Evolutionary conservation across 2,113 vertebrate genomes (phyloP).

Genomic region (Semicossyphus pulcher): DNA sequence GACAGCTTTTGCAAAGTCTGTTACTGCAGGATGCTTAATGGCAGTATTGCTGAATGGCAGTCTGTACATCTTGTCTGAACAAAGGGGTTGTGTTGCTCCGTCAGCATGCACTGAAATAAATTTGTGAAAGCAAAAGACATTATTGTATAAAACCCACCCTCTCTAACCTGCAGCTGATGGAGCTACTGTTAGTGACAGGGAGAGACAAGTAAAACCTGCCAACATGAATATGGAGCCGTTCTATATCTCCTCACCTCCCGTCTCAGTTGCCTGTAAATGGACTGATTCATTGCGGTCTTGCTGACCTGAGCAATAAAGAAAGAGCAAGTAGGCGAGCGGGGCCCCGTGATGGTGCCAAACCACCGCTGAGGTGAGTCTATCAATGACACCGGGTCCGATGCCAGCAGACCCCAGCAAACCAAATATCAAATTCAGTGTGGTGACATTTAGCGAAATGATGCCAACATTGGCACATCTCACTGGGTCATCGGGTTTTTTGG

Average conservation of each 20-base stretch:
- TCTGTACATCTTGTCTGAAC: constrained; percentile 6
- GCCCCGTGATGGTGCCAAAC: constrained; percentile 27
- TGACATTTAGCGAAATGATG: constrained; percentile 22
- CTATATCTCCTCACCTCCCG: constrained; percentile 1
- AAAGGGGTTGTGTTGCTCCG: not conserved
- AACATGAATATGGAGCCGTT: constrained; percentile 8
- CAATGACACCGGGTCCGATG: constrained; percentile 17
- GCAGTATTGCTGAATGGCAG: not conserved
- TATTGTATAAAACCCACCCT: not conserved
- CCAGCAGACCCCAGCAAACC: constrained; percentile 26
- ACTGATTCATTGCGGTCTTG: constrained; percentile 37
- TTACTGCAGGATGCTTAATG: constrained; percentile 10
- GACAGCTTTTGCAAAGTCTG: not conserved
- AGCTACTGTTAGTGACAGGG: not conserved
- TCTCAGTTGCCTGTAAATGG: constrained; percentile 30
- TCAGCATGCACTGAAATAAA: not conserved
- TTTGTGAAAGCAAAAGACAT: constrained; percentile 22
- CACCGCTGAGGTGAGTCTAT: constrained; percentile 42
- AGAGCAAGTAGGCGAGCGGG: not conserved
- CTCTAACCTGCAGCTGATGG: constrained; percentile 11
- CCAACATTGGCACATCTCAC: constrained; percentile 14
- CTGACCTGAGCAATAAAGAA: constrained; percentile 60
- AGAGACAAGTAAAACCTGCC: constrained; percentile 11
- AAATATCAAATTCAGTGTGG: constrained; percentile 20
- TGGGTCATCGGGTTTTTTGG: constrained; percentile 5